phyloP scores from a whole-genome alignment of 2,797 vertebrate genomes.

The Halcyon smyrnensis region DNA sequence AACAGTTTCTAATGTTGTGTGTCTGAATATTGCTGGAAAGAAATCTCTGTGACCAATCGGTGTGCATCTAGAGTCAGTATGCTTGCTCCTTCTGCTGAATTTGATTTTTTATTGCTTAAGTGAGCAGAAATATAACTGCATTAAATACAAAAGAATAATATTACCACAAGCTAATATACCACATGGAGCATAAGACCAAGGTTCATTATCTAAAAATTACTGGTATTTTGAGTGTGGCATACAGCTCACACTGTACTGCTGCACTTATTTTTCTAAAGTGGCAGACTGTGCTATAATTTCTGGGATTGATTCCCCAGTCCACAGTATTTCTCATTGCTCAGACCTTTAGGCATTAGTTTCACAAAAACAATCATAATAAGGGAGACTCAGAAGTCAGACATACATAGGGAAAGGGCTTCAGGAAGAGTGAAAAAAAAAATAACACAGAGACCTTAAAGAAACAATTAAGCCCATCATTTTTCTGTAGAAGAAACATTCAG shows the following conservation, averaged over 20 bases:
- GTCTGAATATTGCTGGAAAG: constrained; percentile 32
- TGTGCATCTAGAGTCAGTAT: constrained; percentile 34
- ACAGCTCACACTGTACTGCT: not conserved
- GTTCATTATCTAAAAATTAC: constrained; percentile 24
- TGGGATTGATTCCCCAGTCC: not conserved
- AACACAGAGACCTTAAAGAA: not conserved
- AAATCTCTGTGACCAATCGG: constrained; percentile 56
- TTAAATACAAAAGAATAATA: constrained; percentile 48
- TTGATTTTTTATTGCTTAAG: constrained; percentile 68
- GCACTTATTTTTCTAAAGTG: constrained; percentile 4
- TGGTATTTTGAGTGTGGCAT: constrained; percentile 26
- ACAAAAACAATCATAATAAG: not conserved
- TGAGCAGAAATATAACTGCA: constrained; percentile 55
- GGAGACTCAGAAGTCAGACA: not conserved
- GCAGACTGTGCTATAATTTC: not conserved
- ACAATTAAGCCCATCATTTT: not conserved
- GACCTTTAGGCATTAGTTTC: not conserved
- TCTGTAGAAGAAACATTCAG: not conserved
- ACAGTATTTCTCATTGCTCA: not conserved
- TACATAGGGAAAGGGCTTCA: not conserved
- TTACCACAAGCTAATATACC: constrained; percentile 41
- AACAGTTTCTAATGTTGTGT: constrained; percentile 50
- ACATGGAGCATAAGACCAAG: constrained; percentile 6
- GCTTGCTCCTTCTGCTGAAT: constrained; percentile 64
- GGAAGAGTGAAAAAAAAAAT: not conserved